Evolutionary conservation across 2,888 invertebrate species (phyloP).

Genomic region (Panzeria rudis): DNA sequence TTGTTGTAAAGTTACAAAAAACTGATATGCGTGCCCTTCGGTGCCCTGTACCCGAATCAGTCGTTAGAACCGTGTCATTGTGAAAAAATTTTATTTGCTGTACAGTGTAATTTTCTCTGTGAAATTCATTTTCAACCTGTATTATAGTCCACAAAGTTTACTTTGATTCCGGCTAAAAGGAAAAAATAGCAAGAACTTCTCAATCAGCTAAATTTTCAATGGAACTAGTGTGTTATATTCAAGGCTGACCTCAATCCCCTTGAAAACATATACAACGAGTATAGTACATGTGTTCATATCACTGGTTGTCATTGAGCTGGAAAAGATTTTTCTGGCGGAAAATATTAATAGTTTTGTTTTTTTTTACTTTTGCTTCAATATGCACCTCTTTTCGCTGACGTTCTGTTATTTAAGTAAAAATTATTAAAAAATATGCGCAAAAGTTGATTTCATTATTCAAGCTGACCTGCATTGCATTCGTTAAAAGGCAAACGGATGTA

Average conservation of each 20-base stretch:
- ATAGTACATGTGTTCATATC: background rate
- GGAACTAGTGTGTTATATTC: background rate
- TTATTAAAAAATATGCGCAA: background rate
- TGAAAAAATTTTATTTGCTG: too few relatives aligned
- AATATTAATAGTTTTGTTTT: background rate
- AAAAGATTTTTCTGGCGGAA: background rate
- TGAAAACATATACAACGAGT: background rate
- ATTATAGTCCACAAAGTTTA: too few relatives aligned
- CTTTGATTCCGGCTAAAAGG: too few relatives aligned
- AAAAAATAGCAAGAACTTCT: too few relatives aligned
- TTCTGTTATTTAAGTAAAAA: background rate
- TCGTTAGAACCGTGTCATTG: too few relatives aligned
- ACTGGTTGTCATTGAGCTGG: constrained; percentile 3
- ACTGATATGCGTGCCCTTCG: too few relatives aligned
- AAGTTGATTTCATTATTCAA: background rate
- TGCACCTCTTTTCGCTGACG: background rate
- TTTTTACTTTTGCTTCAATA: background rate
- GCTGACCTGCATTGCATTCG: background rate
- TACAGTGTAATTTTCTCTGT: too few relatives aligned
- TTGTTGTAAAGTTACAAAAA: too few relatives aligned
- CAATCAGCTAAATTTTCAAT: too few relatives aligned
- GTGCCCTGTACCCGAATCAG: too few relatives aligned
- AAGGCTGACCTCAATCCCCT: background rate
- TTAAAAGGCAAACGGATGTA: constrained; percentile 7
- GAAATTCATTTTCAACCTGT: too few relatives aligned